A percentile compares a stretch with the other conserved stretches of the same genome.
phyloP scores from a whole-genome alignment of 2,113 vertebrate genomes.

The Oryzias woworae region DNA sequence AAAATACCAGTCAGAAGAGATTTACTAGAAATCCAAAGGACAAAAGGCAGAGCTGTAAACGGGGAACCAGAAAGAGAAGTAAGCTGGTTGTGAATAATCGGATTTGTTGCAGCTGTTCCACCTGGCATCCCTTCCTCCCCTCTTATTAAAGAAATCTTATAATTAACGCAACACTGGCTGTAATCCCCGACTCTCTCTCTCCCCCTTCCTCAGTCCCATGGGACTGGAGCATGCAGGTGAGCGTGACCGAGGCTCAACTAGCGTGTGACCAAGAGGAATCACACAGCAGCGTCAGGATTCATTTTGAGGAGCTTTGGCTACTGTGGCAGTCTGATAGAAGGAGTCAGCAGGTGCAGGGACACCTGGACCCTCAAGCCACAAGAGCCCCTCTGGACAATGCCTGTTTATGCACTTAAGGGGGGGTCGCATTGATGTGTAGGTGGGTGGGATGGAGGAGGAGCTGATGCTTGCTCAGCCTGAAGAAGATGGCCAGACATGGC shows the following conservation, averaged over 20 bases:
- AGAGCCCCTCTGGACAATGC: constrained; percentile 56
- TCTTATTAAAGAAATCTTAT: constrained; percentile 62
- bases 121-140: constrained; percentile 49
- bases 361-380: constrained; percentile 66
- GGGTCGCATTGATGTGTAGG: constrained; percentile 4
- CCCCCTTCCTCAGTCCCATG: constrained; percentile 38
- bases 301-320: constrained; percentile 56
- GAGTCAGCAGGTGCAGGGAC: constrained; percentile 58
- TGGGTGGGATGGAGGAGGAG: constrained; percentile 11
- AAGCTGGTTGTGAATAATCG: constrained; percentile 53
- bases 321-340: constrained; percentile 69
- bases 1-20: neutral
- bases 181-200: constrained; percentile 55
- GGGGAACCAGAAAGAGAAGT: constrained; percentile 38
- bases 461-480: constrained; percentile 30
- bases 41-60: constrained; percentile 31
- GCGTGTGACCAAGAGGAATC: constrained; percentile 21
- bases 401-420: constrained; percentile 47
- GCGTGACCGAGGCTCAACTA: constrained; percentile 47
- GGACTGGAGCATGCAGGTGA: constrained; percentile 49
- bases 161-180: constrained; percentile 61
- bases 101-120: constrained; percentile 63
- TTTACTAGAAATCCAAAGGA: constrained; percentile 36
- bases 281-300: constrained; percentile 58
- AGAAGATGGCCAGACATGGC: constrained; percentile 51